Conservation (phyloP, 2,888 invertebrate species). For the Pycnomerus fuliginosus region DNA sequence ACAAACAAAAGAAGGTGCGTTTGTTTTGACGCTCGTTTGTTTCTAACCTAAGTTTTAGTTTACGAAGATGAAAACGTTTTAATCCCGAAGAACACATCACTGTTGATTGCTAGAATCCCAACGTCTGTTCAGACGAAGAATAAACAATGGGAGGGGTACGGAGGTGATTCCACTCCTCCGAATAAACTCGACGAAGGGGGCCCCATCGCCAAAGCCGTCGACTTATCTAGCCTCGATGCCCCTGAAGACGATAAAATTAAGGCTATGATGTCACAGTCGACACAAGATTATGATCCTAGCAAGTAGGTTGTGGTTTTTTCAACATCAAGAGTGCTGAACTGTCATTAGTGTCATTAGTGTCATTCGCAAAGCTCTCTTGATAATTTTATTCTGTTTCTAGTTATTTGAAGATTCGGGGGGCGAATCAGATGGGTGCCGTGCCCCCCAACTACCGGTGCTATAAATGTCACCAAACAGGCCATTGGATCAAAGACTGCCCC, state of each 20-base stretch:
- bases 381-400: slow-evolving; percentile 66
- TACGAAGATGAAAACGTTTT: slow-evolving; percentile 88
- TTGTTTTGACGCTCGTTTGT: neutral
- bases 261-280: slow-evolving; percentile 97
- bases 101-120: slow-evolving; percentile 92
- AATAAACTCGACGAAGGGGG: slow-evolving; percentile 49
- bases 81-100: slow-evolving; percentile 96
- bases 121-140: slow-evolving; percentile 74
- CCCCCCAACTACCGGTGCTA: slow-evolving; percentile 92
- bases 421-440: slow-evolving; percentile 85
- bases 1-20: slow-evolving; percentile 92
- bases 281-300: slow-evolving; percentile 94
- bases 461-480: slow-evolving; percentile 92
- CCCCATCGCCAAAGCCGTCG: slow-evolving; percentile 68
- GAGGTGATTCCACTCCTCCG: slow-evolving; percentile 53
- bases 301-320: slow-evolving; percentile 85
- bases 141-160: slow-evolving; percentile 64
- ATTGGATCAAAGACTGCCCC: slow-evolving; percentile 98
- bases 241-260: slow-evolving; percentile 97
- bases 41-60: slow-evolving; percentile 58
- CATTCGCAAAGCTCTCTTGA: too few species aligned
- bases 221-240: slow-evolving; percentile 85
- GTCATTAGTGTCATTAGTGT: too few species aligned
- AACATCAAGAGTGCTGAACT: too few species aligned
- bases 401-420: slow-evolving; percentile 85